Evolutionary conservation across 2,888 invertebrate genomes (phyloP), one percentile per base, ranked within the genome.

Genomic region (Tetranychus truncatus): DNA sequence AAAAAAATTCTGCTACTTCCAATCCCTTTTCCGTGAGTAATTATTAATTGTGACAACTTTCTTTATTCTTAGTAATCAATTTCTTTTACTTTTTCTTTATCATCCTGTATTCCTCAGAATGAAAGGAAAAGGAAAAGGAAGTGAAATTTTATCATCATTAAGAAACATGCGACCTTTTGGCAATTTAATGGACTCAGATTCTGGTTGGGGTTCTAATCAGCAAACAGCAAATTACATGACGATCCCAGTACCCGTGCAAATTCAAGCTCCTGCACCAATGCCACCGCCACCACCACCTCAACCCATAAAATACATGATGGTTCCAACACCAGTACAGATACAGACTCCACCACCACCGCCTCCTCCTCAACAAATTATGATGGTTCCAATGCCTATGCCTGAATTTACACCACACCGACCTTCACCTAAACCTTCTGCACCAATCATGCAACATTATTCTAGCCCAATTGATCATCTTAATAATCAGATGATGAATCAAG

Each of bases 1-100:
- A 69, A 69, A 69, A 69, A 69, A 21, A 69, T 69, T 69, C 69
- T 69, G 11, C 21, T 69, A 11, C 69, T 69, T 69, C 69, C 69
- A 11, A 24, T 69, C 6, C 69, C 69, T 9, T 24, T 69, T 24
- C 69, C 69, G 69, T 69, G 21, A 69, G 69, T 69, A 69, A 20
- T 21, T 24, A 55, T 55, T 55, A 55, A 55, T 2, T 55, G 7
- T 55, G 3, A 34, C 34, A 34, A 34, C 34, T 55, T 55, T 55
- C 15, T 55, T 55, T 55, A 9, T 55, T 55, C 55, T 15, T 7
- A 7, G 15, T 15, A 55, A 55, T 15, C 55, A 55, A 15, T 55
- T 55, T 55, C 55, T 55, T 34, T 34, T 34, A 34, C 34, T 34
- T 34, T 34, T 34, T 34, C 34, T 34, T 34, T 34, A 34, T 34